Percentiles rank a stretch among this genome's conserved stretches.
Evolutionary conservation across 2,888 invertebrate species (phyloP).

Genomic region (Epinotia bilunana): DNA sequence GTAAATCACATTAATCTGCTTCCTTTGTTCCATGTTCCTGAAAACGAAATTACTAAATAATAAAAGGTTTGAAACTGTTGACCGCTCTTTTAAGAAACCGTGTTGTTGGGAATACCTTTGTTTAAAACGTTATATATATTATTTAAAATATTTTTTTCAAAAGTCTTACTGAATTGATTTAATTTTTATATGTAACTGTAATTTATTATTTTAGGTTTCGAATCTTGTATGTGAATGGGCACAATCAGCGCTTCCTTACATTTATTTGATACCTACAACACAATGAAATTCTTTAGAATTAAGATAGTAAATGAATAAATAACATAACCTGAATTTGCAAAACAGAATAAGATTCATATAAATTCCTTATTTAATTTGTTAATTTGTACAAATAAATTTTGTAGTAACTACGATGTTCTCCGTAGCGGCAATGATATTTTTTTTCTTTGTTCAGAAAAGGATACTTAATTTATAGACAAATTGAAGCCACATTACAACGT

Average conservation of each 20-base stretch:
- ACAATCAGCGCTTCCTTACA: no score
- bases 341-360: no score
- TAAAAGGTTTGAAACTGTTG: slow-evolving; percentile 14
- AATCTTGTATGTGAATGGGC: no score
- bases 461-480: slow-evolving; percentile 15
- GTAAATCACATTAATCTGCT: neutral
- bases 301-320: no score
- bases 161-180: slow-evolving; percentile 3
- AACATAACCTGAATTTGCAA: no score
- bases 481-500: slow-evolving; percentile 2
- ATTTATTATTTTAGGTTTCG: no score
- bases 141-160: neutral
- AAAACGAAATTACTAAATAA: slow-evolving; percentile 20
- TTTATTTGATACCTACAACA: no score
- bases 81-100: slow-evolving; percentile 18
- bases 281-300: no score
- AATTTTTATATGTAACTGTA: neutral
- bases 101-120: slow-evolving; percentile 18
- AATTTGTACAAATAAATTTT: no score
- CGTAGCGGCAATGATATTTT: no score
- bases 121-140: neutral
- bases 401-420: no score
- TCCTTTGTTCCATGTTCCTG: slow-evolving; percentile 28
- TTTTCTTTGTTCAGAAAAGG: neutral
- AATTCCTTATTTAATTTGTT: no score